phyloP scores from a whole-genome alignment of 2,797 vertebrate species.

The Gobio occitaniae region DNA sequence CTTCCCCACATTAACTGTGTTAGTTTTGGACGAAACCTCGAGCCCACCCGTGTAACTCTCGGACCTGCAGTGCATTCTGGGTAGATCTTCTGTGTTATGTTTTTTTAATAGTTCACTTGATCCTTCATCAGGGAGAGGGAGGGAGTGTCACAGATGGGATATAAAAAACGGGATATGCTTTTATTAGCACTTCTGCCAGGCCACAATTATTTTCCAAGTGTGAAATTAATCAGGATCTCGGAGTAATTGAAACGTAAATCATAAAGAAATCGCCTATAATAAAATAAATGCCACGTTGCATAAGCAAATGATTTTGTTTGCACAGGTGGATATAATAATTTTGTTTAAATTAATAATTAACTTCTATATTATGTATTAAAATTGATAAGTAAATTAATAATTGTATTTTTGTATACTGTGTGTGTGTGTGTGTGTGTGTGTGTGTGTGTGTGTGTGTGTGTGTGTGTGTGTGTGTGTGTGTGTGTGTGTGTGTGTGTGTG shows the following conservation, averaged over 20 bases:
- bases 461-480: too few relatives aligned
- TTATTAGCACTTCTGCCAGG: neutral
- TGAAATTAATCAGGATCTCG: constrained; percentile 9
- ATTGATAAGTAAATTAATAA: neutral
- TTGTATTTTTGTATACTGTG: neutral
- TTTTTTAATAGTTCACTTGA: constrained; percentile 48
- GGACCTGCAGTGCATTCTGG: constrained; percentile 35
- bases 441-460: too few relatives aligned
- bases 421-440: too few relatives aligned
- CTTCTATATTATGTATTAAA: neutral
- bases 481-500: too few relatives aligned
- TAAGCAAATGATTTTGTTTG: neutral
- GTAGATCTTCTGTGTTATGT: constrained; percentile 35
- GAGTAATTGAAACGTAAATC: constrained; percentile 24
- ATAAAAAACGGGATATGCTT: too few relatives aligned
- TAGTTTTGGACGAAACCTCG: constrained; percentile 53
- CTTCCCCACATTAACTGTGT: constrained; percentile 51
- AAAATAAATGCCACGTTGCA: neutral
- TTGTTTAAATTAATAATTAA: neutral
- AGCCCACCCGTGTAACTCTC: constrained; percentile 34
- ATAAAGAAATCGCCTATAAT: neutral
- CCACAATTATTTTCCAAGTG: neutral
- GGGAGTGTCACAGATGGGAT: constrained; percentile 25
- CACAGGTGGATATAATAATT: neutral
- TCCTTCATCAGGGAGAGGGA: constrained; percentile 34